phyloP scores from a whole-genome alignment of 2,113 vertebrate genomes.

The Embiotoca jacksoni region DNA sequence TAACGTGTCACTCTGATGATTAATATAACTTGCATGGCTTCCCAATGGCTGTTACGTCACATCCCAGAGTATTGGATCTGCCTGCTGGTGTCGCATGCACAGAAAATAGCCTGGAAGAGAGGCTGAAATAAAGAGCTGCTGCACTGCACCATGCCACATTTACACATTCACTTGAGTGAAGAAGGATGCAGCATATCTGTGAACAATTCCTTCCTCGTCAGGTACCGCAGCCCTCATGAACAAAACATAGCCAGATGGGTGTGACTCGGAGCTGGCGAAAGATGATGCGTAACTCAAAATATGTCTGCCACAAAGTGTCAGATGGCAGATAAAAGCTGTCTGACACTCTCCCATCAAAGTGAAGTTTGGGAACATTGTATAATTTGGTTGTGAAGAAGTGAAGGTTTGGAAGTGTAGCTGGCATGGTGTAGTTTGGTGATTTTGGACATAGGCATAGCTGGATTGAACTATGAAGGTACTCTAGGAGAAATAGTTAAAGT shows the following conservation, averaged over 20 bases:
- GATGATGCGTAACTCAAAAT: not conserved
- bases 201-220: not conserved
- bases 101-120: conserved; percentile 34
- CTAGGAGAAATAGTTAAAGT: too few relatives aligned
- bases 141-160: conserved; percentile 25
- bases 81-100: conserved; percentile 38
- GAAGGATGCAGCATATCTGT: not conserved
- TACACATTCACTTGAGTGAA: conserved; percentile 33
- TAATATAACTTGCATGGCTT: conserved; percentile 67
- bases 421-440: too few relatives aligned
- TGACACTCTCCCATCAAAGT: conserved; percentile 6
- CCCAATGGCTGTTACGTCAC: conserved; percentile 70
- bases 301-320: not conserved
- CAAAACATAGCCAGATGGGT: not conserved
- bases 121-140: conserved; percentile 37
- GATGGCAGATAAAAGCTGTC: conserved; percentile 3
- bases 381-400: not conserved
- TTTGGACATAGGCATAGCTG: too few relatives aligned
- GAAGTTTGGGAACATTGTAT: conserved; percentile 1
- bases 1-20: conserved; percentile 68
- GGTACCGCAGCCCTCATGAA: not conserved
- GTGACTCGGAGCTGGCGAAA: conserved; percentile 3
- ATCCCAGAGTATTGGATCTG: conserved; percentile 70
- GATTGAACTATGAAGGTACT: too few relatives aligned
- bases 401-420: not conserved